Evolutionary conservation across 2,797 vertebrate genomes (phyloP), one percentile per base, ranked within the genome.

Genomic region (Apogon hyalosoma): DNA sequence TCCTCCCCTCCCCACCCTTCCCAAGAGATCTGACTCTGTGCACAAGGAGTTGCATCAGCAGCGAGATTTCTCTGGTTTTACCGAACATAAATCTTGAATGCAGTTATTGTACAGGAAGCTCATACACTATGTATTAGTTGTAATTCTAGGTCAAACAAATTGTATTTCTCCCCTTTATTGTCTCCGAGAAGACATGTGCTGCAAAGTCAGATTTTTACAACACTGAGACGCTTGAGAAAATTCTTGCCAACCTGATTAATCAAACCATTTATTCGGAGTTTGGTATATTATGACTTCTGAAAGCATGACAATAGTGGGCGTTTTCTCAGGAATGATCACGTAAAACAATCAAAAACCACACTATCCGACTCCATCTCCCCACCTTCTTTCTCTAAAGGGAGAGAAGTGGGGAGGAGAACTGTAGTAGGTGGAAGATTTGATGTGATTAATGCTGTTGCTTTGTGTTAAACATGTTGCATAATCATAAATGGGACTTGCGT

Each of bases 381-480:
- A 39, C 43, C 31, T 14, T 16, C 11, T 40, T 4, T 31, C 21
- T 68, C 67, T 38, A 3, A 49, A 45, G 53, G 45, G 57, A 73
- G 48, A 52, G 69, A 11, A 49, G 56, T 19, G 62, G 55, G 11
- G 72, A 65, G 61, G 56, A 41, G 51, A 46, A 15, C 21, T 46
- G 63, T 45, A 66, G 84, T 73, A 83, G 81, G 76, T 78, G 84
- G 74, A 68, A 47, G 61, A 54, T 39, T 36, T 64, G 73, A 77
- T 51, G 79, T 68, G 74, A 78, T 71, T 80, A 80, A 64, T 63
- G 63, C 63, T 48, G 73, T 72, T 57, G 68, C 49, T 69, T 63
- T 73, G 53, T 76, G 56, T 76, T 71, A 49, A 39, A 63, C 60
- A 72, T 63, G 72, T 79, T 80, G 58, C 57, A 1, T 82, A 79